A percentile compares a stretch with the other conserved stretches of the same genome.
phyloP scores from a whole-genome alignment of 2,113 vertebrate species.

The Agapornis roseicollis region DNA sequence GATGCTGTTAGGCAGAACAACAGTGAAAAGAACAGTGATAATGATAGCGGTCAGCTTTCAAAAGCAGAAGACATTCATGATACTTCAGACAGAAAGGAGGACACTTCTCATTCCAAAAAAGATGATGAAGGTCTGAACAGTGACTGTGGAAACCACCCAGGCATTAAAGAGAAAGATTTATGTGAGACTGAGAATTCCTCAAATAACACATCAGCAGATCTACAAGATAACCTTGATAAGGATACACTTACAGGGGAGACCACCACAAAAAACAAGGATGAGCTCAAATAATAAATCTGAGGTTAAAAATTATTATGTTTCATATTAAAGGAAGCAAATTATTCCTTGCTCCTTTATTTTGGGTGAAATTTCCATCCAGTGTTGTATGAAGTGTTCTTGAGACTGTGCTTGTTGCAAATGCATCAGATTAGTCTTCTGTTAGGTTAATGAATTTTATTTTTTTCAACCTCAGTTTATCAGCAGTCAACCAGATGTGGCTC shows the following conservation, averaged over 20 bases:
- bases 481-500: constrained; percentile 6
- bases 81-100: constrained; percentile 49
- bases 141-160: constrained; percentile 33
- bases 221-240: neutral
- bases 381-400: neutral
- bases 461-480: constrained; percentile 44
- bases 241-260: neutral
- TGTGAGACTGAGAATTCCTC: neutral
- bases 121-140: constrained; percentile 18
- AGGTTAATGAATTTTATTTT: neutral
- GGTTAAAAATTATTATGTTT: neutral
- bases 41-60: neutral
- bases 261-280: constrained; percentile 14
- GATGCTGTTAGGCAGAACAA: constrained; percentile 5
- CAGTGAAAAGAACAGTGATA: constrained; percentile 15
- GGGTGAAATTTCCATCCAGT: neutral
- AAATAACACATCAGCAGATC: neutral
- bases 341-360: constrained; percentile 20
- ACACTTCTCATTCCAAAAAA: neutral
- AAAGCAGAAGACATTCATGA: constrained; percentile 11
- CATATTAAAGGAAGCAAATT: neutral
- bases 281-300: constrained; percentile 14
- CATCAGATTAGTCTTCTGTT: constrained; percentile 31
- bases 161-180: neutral
- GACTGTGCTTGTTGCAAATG: neutral